These are phyloP conservation scores for Callinectes sapidus DNA, from an alignment of 2,888 invertebrate genomes.

Conservation along the genomic window DNA sequence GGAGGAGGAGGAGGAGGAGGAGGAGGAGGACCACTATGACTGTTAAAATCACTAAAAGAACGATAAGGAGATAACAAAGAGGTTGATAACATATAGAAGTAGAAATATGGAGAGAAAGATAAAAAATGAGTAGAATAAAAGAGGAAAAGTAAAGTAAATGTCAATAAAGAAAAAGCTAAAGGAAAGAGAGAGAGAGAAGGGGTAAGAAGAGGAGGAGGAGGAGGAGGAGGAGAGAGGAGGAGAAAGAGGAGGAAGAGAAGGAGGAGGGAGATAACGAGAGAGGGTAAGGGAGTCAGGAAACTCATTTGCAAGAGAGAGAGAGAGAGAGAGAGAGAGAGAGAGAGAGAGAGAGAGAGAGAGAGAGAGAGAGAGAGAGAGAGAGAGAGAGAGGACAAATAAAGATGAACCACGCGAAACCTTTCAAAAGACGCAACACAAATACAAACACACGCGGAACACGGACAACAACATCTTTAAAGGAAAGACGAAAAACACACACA, in stretches of 20 bases:
- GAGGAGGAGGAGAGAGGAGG: neutral
- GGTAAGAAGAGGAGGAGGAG: neutral
- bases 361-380: neutral
- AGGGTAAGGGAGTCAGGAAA: neutral
- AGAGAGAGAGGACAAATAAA: neutral
- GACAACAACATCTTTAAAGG: neutral
- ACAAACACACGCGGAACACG: neutral
- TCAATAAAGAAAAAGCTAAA: neutral
- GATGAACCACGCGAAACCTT: no score
- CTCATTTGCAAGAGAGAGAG: no score
- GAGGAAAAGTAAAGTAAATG: no score
- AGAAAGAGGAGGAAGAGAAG: neutral
- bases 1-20: no score
- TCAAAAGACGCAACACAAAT: neutral
- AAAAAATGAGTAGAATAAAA: no score
- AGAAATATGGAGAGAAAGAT: no score
- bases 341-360: neutral
- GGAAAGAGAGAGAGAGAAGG: neutral
- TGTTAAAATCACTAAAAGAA: no score
- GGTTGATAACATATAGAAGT: no score
- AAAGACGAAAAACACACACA: neutral
- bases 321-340: no score
- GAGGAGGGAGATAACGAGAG: neutral
- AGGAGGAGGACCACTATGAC: no score
- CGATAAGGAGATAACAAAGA: no score